Evolutionary conservation across 2,113 vertebrate species (phyloP).

Genomic region (Puma concolor): DNA sequence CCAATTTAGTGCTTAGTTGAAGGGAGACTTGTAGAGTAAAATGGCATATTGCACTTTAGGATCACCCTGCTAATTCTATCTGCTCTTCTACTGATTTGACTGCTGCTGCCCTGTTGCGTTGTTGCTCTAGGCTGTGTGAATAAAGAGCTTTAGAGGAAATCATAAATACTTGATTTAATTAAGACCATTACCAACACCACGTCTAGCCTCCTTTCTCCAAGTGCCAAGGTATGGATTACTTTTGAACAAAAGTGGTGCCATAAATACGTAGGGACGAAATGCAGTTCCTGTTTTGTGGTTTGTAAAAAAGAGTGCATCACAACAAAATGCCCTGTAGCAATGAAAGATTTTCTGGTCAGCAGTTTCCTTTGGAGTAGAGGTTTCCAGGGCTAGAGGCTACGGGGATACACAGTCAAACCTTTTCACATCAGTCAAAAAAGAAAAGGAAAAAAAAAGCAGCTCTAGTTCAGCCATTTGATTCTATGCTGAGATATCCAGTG

Average conservation of each 20-base stretch:
- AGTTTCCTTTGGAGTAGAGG: constrained; percentile 44
- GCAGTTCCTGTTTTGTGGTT: constrained; percentile 41
- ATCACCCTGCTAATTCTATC: constrained; percentile 17
- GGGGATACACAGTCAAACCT: not conserved
- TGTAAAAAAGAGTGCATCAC: not conserved
- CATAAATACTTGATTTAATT: constrained; percentile 68
- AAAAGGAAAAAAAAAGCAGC: not conserved
- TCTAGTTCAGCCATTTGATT: not conserved
- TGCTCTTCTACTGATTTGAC: constrained; percentile 21
- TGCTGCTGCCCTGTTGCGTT: constrained; percentile 32
- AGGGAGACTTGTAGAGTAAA: not conserved
- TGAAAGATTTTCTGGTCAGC: constrained; percentile 32
- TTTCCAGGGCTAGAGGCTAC: not conserved
- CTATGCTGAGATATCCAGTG: not conserved
- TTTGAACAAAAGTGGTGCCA: constrained; percentile 37
- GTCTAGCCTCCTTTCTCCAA: constrained; percentile 56
- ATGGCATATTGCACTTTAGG: constrained; percentile 13
- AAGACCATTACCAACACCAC: constrained; percentile 56
- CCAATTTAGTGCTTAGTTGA: constrained; percentile 2
- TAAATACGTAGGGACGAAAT: constrained; percentile 26
- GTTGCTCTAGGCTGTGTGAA: constrained; percentile 51
- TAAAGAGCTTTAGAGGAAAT: constrained; percentile 52
- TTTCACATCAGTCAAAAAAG: not conserved
- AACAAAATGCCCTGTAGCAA: not conserved
- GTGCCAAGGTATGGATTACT: constrained; percentile 43